Evolutionary conservation across 1,140 invertebrate genomes (phyloP).

Genomic region (Maconellicoccus hirsutus): DNA sequence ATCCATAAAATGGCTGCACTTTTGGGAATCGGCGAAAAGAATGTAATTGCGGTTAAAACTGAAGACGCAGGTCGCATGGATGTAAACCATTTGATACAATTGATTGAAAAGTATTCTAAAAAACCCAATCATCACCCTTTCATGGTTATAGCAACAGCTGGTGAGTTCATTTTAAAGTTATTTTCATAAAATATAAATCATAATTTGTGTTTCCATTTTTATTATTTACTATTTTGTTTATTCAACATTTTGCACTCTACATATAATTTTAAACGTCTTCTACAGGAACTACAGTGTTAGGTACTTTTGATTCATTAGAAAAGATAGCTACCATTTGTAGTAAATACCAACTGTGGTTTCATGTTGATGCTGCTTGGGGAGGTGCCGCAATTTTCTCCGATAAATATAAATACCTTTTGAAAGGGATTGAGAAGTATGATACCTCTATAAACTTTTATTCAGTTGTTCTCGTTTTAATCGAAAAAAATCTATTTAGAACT

Average conservation of each 20-base stretch:
- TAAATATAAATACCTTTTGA: constrained; percentile 76
- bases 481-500: neutral
- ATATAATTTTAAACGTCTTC: neutral
- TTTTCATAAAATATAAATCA: constrained; percentile 39
- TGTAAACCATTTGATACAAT: constrained; percentile 41
- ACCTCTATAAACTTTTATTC: neutral
- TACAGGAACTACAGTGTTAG: constrained; percentile 85
- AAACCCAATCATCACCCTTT: constrained; percentile 47
- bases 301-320: constrained; percentile 88
- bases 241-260: no score
- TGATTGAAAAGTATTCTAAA: constrained; percentile 39
- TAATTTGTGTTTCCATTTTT: neutral
- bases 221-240: no score
- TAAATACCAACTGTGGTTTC: constrained; percentile 90
- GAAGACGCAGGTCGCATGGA: constrained; percentile 55
- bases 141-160: constrained; percentile 61
- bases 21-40: constrained; percentile 68
- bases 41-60: constrained; percentile 52
- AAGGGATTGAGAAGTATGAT: constrained; percentile 84
- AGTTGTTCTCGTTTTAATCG: neutral
- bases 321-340: constrained; percentile 92
- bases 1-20: constrained; percentile 65
- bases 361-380: constrained; percentile 98
- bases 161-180: constrained; percentile 70
- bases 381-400: constrained; percentile 84